Evolutionary conservation across 2,113 vertebrate genomes (phyloP).

Genomic region (Casuarius casuarius): DNA sequence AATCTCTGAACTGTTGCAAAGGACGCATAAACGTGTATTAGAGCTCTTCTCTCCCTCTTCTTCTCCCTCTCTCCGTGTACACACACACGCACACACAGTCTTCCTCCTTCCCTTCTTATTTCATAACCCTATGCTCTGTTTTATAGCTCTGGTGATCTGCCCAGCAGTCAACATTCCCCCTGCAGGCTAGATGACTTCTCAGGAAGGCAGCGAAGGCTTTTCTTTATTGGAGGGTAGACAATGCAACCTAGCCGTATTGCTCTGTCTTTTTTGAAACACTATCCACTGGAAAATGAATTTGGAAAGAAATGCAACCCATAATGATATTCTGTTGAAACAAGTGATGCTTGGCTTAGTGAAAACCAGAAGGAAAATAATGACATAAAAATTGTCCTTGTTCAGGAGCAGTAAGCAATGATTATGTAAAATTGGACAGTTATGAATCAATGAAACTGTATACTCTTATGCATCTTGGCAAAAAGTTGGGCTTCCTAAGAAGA

Average conservation of each 20-base stretch:
- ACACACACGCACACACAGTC: not conserved
- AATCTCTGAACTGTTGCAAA: constrained; percentile 63
- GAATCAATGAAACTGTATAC: constrained; percentile 28
- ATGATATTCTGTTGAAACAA: constrained; percentile 35
- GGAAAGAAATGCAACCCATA: not conserved
- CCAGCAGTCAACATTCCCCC: constrained; percentile 58
- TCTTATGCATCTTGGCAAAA: constrained; percentile 28
- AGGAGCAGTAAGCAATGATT: constrained; percentile 39
- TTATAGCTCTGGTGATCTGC: constrained; percentile 37
- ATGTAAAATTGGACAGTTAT: constrained; percentile 49
- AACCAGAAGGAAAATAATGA: constrained; percentile 44
- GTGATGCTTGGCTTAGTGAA: constrained; percentile 29
- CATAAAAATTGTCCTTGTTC: constrained; percentile 41
- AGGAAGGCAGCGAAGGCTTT: constrained; percentile 34
- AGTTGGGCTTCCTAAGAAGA: not conserved
- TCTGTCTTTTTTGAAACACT: not conserved
- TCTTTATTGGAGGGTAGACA: not conserved
- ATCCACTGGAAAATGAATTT: not conserved
- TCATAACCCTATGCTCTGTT: constrained; percentile 63
- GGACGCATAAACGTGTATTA: constrained; percentile 59
- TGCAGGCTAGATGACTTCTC: constrained; percentile 43
- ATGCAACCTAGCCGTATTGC: not conserved
- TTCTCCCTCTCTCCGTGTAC: not conserved
- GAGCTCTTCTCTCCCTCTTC: constrained; percentile 22
- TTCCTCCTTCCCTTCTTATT: constrained; percentile 52